Evolutionary conservation across 2,113 vertebrate genomes (phyloP), one percentile per base, ranked within the genome.

Genomic region (Thamnophis sirtalis): DNA sequence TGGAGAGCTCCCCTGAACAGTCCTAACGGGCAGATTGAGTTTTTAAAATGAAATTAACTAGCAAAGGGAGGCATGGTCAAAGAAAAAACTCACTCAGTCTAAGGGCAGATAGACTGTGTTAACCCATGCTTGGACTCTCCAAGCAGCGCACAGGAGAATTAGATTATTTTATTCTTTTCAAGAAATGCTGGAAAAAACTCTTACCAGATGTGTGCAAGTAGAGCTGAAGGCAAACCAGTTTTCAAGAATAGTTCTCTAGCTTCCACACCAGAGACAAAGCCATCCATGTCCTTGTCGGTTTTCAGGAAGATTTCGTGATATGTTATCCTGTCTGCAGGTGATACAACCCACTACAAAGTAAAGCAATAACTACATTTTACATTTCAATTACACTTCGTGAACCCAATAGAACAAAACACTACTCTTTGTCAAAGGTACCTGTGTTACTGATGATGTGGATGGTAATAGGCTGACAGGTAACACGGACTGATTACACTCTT

Each of bases 181-280:
- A 85, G 73, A 93, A 86, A 88, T 94, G 50, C 89, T n/a, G 88
- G 92, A 51, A 53, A 95, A 93, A 87, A 43, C 87, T 92, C 98
- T 98, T 97, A 99, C 99, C 99, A 99, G 96, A 99, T 99, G 91
- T 98, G 98, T 80, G 99, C 99, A 9, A 99, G 97, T 26, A 99
- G 98, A 89, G 97, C 94, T 93, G 99, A 99, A 88, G 98, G 98
- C 89, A 99, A 97, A 63, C 99, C 99, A 0, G 99, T 99, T 96
- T 99, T 99, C 87, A 99, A 96, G 96, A 99, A 99, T 8, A 99
- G 98, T 92, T 99, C 99, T 97, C 97, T 98, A 93, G 99, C 99
- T 97, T 99, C 99, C 68, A 98, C 96, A 88, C 99, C 99, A 90
- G 99, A 99, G 89, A 99, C 98, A 93, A 99, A 98, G n/a, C 99